Base-by-base conservation (phyloP, 2,888 invertebrate species). In the Athetis lepigone region DNA sequence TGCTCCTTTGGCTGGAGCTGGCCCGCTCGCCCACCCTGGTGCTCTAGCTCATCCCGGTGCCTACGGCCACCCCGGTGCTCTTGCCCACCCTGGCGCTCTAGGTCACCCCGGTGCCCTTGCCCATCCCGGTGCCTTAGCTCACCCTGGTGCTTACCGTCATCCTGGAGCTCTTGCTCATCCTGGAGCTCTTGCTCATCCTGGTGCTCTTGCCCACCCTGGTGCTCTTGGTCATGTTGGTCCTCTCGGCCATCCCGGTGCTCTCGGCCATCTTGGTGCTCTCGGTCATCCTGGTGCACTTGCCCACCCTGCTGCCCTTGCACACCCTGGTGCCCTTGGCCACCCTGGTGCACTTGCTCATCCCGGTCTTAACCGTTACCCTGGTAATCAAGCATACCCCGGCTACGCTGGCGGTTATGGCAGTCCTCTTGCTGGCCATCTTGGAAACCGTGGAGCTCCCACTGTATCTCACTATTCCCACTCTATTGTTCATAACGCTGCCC, bases 381-480 rank as follows among this genome's bases (percentile, higher is more conserved):
- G 58, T 33, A 74, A 47, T 42, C 37, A 37, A 18, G 70, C 40
- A 25, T 55, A 61, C 11, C 27, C 62, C 0, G 69, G 68, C 11
- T 61, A 69, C 18, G 62, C 58, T 43, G 71, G 67, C 13, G 66
- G 66, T 29, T 67, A 68, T 6, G 70, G 62, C n/a, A 63, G 62
- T 36, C 63, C 75, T 2, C 58, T 70, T 40, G 58, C 71, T 52
- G 71, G 75, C 21, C 47, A 45, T 63, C 59, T 60, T 49, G 75
- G 71, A 50, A 72, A 69, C 50, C 74, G 65, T 16, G 80, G 74
- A 47, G 69, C 70, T 47, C 77, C 79, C 6, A 13, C 80, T 46
- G 70, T 81, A 2, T 80, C 82, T 9, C 78, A 80, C 37, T 81
- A 76, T 55, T 80, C 82, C 7, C 74, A 81, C 47, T 74, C 82